A percentile compares a stretch with the other conserved stretches of the same genome.
phyloP scores from a whole-genome alignment of 2,888 invertebrate genomes.

The Vanessa cardui region DNA sequence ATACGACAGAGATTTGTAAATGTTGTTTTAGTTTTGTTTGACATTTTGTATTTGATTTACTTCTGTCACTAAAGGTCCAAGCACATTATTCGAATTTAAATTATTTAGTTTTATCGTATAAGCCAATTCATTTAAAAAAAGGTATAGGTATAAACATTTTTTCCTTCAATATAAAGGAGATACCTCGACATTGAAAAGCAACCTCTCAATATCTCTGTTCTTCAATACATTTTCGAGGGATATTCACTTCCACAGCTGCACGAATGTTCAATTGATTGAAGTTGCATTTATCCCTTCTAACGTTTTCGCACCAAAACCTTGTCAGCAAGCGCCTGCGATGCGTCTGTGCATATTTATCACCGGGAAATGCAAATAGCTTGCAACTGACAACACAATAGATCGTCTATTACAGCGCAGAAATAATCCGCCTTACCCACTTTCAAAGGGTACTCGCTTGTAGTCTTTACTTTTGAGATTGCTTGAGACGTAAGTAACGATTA shows the following conservation, averaged over 20 bases:
- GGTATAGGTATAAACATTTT: no score
- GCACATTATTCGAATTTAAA: neutral
- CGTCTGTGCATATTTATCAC: conserved; percentile 41
- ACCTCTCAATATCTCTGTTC: neutral
- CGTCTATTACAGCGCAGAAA: conserved; percentile 59
- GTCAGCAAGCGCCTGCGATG: conserved; percentile 38
- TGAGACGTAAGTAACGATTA: conserved; percentile 5
- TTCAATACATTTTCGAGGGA: conserved; percentile 14
- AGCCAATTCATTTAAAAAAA: neutral
- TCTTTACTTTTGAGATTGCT: conserved; percentile 17
- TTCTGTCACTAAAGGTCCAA: neutral
- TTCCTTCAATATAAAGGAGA: no score
- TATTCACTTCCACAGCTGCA: conserved; percentile 1
- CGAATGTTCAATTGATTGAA: conserved; percentile 31
- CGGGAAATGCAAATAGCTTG: conserved; percentile 41
- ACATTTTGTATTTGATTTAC: conserved; percentile 5
- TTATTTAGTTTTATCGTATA: neutral
- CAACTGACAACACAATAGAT: conserved; percentile 69
- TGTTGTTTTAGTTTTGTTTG: conserved; percentile 21
- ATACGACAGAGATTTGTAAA: conserved; percentile 32
- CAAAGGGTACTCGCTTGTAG: conserved; percentile 13
- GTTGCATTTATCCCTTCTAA: conserved; percentile 32
- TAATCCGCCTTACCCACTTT: conserved; percentile 44
- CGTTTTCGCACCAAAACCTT: conserved; percentile 40
- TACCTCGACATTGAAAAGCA: no score